phyloP scores from a whole-genome alignment of 2,113 vertebrate genomes.

The Phasianus colchicus region DNA sequence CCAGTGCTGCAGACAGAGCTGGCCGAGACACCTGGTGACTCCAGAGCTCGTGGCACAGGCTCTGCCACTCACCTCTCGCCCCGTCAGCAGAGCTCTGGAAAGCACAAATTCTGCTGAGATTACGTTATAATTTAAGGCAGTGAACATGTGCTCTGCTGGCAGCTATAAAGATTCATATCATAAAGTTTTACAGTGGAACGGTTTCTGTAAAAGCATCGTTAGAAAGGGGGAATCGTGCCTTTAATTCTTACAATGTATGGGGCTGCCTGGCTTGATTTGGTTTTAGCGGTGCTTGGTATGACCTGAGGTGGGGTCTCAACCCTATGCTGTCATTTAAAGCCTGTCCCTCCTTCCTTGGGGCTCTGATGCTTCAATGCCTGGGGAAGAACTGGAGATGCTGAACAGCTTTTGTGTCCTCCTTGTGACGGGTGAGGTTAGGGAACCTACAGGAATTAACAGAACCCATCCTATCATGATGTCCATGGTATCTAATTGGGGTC shows the following conservation, averaged over 20 bases:
- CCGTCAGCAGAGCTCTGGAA: slow-evolving; percentile 64
- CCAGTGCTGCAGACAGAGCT: not conserved
- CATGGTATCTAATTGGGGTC: not conserved
- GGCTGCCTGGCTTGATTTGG: slow-evolving; percentile 80
- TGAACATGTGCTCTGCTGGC: slow-evolving; percentile 85
- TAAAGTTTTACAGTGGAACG: slow-evolving; percentile 89
- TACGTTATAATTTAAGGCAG: slow-evolving; percentile 86
- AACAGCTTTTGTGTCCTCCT: not conserved
- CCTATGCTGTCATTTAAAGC: slow-evolving; percentile 66
- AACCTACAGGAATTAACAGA: too few species aligned
- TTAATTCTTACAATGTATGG: slow-evolving; percentile 83
- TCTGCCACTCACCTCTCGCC: slow-evolving; percentile 56
- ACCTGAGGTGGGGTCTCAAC: slow-evolving; percentile 41
- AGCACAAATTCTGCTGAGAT: slow-evolving; percentile 78
- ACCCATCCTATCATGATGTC: not conserved
- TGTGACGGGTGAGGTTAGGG: not conserved
- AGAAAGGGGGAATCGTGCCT: slow-evolving; percentile 84
- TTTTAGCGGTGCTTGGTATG: slow-evolving; percentile 73
- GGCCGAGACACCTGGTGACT: not conserved
- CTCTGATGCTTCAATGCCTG: not conserved
- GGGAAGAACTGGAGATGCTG: not conserved
- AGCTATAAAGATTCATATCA: slow-evolving; percentile 88
- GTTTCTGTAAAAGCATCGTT: slow-evolving; percentile 87
- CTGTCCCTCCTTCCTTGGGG: slow-evolving; percentile 19
- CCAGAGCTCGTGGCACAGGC: not conserved